A percentile compares a stretch with the other conserved stretches of the same genome.
Evolutionary conservation across 2,797 vertebrate genomes (phyloP).

Genomic region (Calcarius lapponicus): DNA sequence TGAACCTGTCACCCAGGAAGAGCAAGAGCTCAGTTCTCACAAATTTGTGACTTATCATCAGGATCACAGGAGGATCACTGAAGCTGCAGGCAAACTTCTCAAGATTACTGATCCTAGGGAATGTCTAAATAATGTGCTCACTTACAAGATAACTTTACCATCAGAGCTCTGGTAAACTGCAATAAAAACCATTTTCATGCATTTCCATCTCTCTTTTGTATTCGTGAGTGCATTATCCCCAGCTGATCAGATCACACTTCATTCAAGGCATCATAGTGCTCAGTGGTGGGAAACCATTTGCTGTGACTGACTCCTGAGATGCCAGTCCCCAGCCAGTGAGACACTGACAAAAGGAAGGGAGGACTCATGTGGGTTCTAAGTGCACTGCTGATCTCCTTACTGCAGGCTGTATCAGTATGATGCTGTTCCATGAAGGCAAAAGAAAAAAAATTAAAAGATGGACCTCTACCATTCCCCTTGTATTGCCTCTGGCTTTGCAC

Average conservation of each 20-base stretch:
- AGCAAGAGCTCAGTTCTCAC: background rate
- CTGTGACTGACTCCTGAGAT: background rate
- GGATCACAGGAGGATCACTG: background rate
- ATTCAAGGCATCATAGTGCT: background rate
- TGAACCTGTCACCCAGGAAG: background rate
- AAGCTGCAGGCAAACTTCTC: background rate
- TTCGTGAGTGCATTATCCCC: background rate
- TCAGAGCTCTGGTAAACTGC: background rate
- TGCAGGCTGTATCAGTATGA: background rate
- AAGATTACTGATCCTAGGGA: background rate
- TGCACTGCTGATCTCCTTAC: background rate
- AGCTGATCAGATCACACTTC: background rate
- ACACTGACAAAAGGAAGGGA: background rate
- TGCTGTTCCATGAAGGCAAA: background rate
- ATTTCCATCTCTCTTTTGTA: background rate
- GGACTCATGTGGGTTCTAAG: background rate
- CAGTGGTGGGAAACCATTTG: background rate
- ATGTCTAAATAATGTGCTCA: background rate
- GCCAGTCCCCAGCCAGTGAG: background rate
- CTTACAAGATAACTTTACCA: background rate
- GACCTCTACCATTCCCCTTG: background rate
- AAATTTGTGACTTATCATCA: background rate
- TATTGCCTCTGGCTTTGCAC: background rate
- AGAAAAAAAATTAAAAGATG: background rate
- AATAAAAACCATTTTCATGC: background rate